These are phyloP conservation scores for Chaunax sp. DNA, from an alignment of 2,797 vertebrate genomes.

Conservation along the genomic window DNA sequence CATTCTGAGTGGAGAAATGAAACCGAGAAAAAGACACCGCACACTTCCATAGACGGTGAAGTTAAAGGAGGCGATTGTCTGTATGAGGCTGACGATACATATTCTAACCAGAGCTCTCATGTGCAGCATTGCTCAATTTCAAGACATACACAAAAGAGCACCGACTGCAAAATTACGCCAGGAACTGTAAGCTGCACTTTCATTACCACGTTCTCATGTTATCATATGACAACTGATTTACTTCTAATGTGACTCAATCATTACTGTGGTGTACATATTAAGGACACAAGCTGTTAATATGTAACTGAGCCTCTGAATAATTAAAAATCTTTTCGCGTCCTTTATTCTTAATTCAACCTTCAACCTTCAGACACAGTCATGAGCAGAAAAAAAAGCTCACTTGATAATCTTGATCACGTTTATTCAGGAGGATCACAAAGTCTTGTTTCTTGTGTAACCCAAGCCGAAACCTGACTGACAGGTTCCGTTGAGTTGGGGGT, in stretches of 20 bases:
- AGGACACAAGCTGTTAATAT: conserved; percentile 55
- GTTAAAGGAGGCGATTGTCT: not conserved
- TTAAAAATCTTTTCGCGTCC: conserved; percentile 14
- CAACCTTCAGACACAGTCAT: conserved; percentile 10
- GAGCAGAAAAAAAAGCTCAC: not conserved
- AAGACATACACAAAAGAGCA: not conserved
- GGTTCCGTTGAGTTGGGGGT: conserved; percentile 75
- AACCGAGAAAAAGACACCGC: not conserved
- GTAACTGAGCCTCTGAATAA: conserved; percentile 39
- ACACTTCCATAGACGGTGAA: not conserved
- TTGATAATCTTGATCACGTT: conserved; percentile 2
- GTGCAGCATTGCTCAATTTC: not conserved
- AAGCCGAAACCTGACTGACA: conserved; percentile 75
- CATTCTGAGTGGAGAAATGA: not conserved
- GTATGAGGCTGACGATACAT: conserved; percentile 30
- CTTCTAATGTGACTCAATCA: not conserved
- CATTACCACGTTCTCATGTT: not conserved
- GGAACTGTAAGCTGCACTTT: not conserved
- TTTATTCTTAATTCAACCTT: conserved; percentile 2
- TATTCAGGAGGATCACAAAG: conserved; percentile 19
- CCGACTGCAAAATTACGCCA: not conserved
- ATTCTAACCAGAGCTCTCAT: not conserved
- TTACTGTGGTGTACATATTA: conserved; percentile 24
- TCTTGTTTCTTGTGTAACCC: conserved; percentile 56
- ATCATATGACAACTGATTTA: not conserved